Evolutionary conservation across 23 tunicate genomes (phyloP), one percentile per base, ranked within the genome.

Genomic region (Ascidia mentula): DNA sequence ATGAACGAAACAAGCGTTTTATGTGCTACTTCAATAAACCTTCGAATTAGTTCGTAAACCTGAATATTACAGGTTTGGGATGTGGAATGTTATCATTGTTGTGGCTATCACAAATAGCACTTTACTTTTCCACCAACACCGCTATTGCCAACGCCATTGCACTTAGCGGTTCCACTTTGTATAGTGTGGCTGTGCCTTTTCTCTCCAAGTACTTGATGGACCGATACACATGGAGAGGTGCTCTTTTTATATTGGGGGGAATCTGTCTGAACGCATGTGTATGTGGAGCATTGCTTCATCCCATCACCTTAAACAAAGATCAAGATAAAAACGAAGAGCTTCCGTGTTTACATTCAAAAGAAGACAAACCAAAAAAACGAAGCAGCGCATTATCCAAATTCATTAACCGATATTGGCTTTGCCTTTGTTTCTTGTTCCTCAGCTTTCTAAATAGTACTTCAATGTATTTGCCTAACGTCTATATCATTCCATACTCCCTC

Each of bases 201-300:
- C 33, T 82, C 8, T 72, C 34, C 12, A 34, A 82, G 17, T 78
- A 77, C 39, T 69, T 88, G 32, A 40, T 82, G 39, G 59, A 76
- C 15, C 24, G 18, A n/a, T 88, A 82, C 70, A 84, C 87, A 8
- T 88, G 93, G 93, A 71, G 93, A 34, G 87, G 84, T 8, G 34
- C 87, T 18, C 28, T 88, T 37, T 37, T 83, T 31, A 53, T 88
- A 15, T 77, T 88, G 26, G 79, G 87, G 37, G 93, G 81, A n/a
- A 36, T 88, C 31, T 61, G 75, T 34, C 72, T 88, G 0, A 77
- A 88, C 60, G 70, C 73, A 0, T 71, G 84, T 72, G 69, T 70
- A 59, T 77, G 82, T n/a, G 93, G 79, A 6, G 71, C 93, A 18
- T 53, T 88, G 60, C 45, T 88, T 2, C 77, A 82, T 6, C 93